Base-by-base conservation (phyloP, 2,113 vertebrate species). In the Indicator maculatus region DNA sequence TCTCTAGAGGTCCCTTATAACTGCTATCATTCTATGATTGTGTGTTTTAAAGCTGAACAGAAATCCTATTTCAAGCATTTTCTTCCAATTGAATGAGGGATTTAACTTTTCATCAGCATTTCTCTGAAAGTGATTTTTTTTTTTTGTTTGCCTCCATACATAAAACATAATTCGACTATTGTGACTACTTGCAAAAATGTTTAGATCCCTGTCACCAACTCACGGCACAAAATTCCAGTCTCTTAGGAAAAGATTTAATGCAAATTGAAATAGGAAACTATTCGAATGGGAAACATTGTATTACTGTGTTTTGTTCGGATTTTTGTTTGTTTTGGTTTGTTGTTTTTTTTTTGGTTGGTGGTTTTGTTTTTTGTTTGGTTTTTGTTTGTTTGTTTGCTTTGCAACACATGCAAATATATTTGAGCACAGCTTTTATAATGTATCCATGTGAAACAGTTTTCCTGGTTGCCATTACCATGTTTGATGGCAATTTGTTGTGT, bases 171-270 rank as follows among this genome's bases (percentile, higher is more conserved):
- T 86, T 88, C 33, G 60, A 1, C 5, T 47, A 18, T 27, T 75
- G 10, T 4, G 16, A 69, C 4, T 17, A 15, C 7, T n/a, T n/a
- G 27, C 9, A 9, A 71, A 82, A 92, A 85, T 30, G 3, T 60
- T 83, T 70, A 72, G 6, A 8, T 38, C 60, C 60, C 19, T 7
- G 23, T 27, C 26, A 8, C 39, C 5, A 4, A 11, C 30, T 20
- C 2, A 6, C 2, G 0, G 0, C 2, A 3, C 12, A 55, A 74
- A 60, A 6, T 4, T 69, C 1, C 2, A 56, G 6, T 7, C 11
- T 80, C 5, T 12, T 73, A 39, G 11, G 18, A 83, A 70, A 80
- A 61, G 1, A 44, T 9, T 38, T 56, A 63, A 39, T 55, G 7
- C 76, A 63, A 86, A 52, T 6, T 72, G 21, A 74, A 78, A 72